These are phyloP conservation scores for Molossus alvarezi DNA, from an alignment of 2,797 vertebrate genomes.

Conservation along the genomic window DNA sequence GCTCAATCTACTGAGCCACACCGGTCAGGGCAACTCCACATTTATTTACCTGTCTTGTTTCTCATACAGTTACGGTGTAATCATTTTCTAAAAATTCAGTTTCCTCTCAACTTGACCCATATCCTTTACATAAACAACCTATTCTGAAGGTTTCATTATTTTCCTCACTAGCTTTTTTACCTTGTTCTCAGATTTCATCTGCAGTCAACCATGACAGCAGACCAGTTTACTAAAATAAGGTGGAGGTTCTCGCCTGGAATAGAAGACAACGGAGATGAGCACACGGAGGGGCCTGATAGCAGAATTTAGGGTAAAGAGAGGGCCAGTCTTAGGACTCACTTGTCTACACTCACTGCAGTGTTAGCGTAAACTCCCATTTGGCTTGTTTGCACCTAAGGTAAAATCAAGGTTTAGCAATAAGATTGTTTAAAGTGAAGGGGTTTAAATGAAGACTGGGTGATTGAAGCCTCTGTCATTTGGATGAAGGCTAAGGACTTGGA, in stretches of 20 bases:
- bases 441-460: not conserved
- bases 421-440: not conserved
- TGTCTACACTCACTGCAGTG: not conserved
- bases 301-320: not conserved
- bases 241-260: not conserved
- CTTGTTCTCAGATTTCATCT: not conserved
- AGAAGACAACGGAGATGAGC: not conserved
- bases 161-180: not conserved
- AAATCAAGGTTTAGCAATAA: not conserved
- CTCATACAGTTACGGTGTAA: not conserved
- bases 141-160: not conserved
- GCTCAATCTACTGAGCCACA: not conserved
- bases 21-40: not conserved
- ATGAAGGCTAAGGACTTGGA: not conserved
- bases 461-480: not conserved
- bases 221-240: not conserved
- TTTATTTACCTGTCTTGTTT: not conserved
- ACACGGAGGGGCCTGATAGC: not conserved
- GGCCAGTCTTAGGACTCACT: not conserved
- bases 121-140: not conserved
- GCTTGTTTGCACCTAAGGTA: not conserved
- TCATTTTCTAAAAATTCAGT: not conserved
- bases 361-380: not conserved
- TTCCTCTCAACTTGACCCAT: not conserved
- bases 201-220: not conserved